These are phyloP conservation scores for Volucella inflata DNA, from an alignment of 2,888 invertebrate genomes.

Conservation along the genomic window DNA sequence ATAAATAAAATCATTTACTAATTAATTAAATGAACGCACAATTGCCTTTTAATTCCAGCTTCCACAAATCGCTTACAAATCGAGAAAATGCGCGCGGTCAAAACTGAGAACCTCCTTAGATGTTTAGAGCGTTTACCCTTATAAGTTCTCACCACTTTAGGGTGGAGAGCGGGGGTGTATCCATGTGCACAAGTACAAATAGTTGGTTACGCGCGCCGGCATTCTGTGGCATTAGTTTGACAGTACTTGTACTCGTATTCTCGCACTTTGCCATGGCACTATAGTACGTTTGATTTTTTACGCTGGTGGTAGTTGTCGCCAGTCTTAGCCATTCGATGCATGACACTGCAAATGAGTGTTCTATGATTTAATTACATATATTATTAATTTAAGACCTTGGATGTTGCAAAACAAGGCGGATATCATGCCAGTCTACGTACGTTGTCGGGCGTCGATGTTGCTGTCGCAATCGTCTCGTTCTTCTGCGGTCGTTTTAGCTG, in stretches of 20 bases:
- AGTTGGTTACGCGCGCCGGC: constrained; percentile 7
- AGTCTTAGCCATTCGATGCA: constrained; percentile 20
- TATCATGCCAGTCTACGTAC: constrained; percentile 41
- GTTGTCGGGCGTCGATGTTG: constrained; percentile 5
- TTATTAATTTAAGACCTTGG: constrained; percentile 72
- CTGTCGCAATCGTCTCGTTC: background rate
- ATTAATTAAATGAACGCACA: constrained; percentile 71
- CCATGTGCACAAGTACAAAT: constrained; percentile 15
- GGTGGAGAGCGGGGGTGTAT: constrained; percentile 20
- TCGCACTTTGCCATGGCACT: constrained; percentile 33
- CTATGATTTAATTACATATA: constrained; percentile 75
- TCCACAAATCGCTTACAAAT: constrained; percentile 48
- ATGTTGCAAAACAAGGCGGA: constrained; percentile 72
- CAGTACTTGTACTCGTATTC: constrained; percentile 39
- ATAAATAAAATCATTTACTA: constrained; percentile 15
- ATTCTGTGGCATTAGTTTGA: constrained; percentile 54
- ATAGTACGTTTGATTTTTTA: background rate
- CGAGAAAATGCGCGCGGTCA: background rate
- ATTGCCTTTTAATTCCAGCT: constrained; percentile 46
- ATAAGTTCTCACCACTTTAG: background rate
- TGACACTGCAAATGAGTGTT: constrained; percentile 69
- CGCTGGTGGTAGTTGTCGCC: constrained; percentile 29
- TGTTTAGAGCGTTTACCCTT: constrained; percentile 40
- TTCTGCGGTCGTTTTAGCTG: constrained; percentile 45
- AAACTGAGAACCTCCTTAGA: no score